phyloP scores from a whole-genome alignment of 2,888 invertebrate species.

The Orthonychiurus folsomi region DNA sequence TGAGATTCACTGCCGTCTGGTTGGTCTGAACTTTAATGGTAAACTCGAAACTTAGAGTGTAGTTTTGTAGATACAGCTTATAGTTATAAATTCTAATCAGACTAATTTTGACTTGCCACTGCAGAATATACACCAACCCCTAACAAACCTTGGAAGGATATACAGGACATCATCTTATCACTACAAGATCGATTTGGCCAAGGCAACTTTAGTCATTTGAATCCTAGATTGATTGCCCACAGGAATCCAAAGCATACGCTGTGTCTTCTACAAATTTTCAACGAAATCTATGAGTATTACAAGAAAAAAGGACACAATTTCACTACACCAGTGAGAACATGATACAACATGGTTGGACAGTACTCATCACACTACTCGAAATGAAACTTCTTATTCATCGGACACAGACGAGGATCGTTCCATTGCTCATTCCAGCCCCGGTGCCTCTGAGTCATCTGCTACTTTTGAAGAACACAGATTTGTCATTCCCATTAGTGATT shows the following conservation, averaged over 20 bases:
- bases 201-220: not conserved
- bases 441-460: no score
- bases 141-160: conserved; percentile 2
- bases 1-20: not conserved
- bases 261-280: conserved; percentile 1
- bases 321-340: no score
- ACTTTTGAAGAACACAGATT: no score
- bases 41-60: conserved; percentile 1
- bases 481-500: no score
- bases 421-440: no score
- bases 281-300: not conserved
- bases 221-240: not conserved
- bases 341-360: no score
- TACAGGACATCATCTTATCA: not conserved
- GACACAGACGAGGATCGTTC: no score
- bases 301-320: conserved; percentile 2
- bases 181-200: not conserved
- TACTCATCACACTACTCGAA: no score
- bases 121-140: not conserved
- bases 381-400: no score
- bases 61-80: not conserved
- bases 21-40: conserved; percentile 3
- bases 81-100: not conserved
- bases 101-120: no score
- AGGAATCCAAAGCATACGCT: not conserved